Conservation (phyloP, 2,113 vertebrate genomes). For the Zingel zingel region DNA sequence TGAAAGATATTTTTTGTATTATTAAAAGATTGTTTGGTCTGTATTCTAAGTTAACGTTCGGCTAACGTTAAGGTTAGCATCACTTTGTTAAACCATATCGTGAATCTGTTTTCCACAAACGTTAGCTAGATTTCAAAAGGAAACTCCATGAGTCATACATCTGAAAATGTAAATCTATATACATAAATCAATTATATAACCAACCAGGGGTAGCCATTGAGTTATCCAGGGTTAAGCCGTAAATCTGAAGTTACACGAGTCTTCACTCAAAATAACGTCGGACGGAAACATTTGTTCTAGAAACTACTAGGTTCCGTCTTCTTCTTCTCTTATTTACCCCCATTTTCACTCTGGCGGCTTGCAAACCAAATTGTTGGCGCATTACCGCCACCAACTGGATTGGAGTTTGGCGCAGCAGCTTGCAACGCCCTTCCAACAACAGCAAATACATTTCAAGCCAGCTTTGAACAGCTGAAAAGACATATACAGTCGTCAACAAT, state of each 20-base stretch:
- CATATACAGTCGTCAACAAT: not conserved
- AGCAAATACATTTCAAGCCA: too few relatives aligned
- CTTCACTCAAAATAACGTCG: conserved; percentile 59
- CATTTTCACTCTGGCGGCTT: not conserved
- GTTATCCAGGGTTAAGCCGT: not conserved
- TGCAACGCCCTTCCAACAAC: too few relatives aligned
- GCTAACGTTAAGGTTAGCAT: conserved; percentile 10
- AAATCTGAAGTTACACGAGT: not conserved
- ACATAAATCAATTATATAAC: not conserved
- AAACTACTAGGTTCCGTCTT: conserved; percentile 28
- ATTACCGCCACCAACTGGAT: conserved; percentile 46
- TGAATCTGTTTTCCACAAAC: not conserved
- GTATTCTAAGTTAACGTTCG: not conserved
- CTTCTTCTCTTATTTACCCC: too few relatives aligned
- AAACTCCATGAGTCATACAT: not conserved
- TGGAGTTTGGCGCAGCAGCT: not conserved
- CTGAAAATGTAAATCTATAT: not conserved
- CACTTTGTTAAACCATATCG: not conserved
- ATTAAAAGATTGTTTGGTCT: not conserved
- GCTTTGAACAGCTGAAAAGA: not conserved
- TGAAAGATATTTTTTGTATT: not conserved
- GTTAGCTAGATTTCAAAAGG: not conserved
- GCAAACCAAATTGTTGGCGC: not conserved
- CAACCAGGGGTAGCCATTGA: conserved; percentile 66
- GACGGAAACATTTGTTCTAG: conserved; percentile 50